A percentile compares a stretch with the other conserved stretches of the same genome.
These are phyloP conservation scores for Anticlea derivata DNA, from an alignment of 2,888 invertebrate species.

Conservation along the genomic window DNA sequence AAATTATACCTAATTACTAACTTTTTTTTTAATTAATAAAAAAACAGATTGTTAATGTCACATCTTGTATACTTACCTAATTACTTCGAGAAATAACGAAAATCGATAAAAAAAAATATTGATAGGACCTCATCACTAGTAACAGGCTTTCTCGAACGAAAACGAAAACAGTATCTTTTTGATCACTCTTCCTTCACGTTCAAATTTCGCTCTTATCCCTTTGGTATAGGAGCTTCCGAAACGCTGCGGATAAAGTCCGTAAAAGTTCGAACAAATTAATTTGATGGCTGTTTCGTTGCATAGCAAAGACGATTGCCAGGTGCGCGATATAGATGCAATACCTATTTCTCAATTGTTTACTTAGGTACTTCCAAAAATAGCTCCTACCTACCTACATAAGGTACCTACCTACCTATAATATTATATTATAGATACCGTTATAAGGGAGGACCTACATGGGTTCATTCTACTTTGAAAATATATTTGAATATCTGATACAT, in stretches of 20 bases:
- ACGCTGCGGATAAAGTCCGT: slow-evolving; percentile 25
- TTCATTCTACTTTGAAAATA: too few relatives aligned
- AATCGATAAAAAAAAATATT: not conserved
- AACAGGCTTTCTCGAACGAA: slow-evolving; percentile 22
- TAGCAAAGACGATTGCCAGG: slow-evolving; percentile 17
- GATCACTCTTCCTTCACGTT: slow-evolving; percentile 22
- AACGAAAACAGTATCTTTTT: slow-evolving; percentile 39
- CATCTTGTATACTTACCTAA: too few relatives aligned
- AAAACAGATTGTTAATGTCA: too few relatives aligned
- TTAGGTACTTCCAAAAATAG: too few relatives aligned
- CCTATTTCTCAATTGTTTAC: not conserved
- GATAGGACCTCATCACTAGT: slow-evolving; percentile 19
- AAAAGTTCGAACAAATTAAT: slow-evolving; percentile 36
- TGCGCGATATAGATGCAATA: slow-evolving; percentile 4
- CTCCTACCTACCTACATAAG: too few relatives aligned
- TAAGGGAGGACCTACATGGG: too few relatives aligned
- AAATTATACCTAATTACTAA: not conserved
- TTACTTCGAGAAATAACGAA: too few relatives aligned
- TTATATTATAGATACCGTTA: too few relatives aligned
- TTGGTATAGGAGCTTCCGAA: slow-evolving; percentile 6
- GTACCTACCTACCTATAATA: too few relatives aligned
- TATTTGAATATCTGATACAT: too few relatives aligned
- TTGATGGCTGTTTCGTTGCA: slow-evolving; percentile 20
- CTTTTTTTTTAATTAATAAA: too few relatives aligned
- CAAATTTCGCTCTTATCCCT: slow-evolving; percentile 12